Conservation (phyloP, 2,888 invertebrate species). For the Eledone cirrhosa region DNA sequence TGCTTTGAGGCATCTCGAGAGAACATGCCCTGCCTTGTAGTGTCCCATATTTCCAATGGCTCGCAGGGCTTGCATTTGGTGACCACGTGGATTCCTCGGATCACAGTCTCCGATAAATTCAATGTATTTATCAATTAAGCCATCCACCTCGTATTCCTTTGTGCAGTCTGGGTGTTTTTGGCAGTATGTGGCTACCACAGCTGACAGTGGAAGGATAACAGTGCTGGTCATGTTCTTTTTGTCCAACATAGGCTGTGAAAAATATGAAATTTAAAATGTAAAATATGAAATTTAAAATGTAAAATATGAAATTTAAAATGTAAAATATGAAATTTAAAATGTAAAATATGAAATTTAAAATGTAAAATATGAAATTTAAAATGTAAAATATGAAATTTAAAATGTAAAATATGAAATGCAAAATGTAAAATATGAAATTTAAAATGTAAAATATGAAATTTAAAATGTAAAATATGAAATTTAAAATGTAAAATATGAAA, state of each 20-base stretch:
- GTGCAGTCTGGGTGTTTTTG: conserved; percentile 66
- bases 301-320: no score
- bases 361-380: no score
- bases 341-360: no score
- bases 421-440: no score
- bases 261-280: no score
- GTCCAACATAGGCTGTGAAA: conserved; percentile 48
- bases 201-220: conserved; percentile 75
- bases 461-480: no score
- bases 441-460: no score
- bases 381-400: no score
- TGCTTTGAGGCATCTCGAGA: conserved; percentile 65
- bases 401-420: no score
- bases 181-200: conserved; percentile 79
- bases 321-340: no score
- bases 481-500: no score
- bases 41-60: conserved; percentile 89
- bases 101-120: neutral
- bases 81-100: neutral
- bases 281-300: no score
- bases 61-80: conserved; percentile 72
- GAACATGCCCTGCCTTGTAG: conserved; percentile 54
- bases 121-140: conserved; percentile 30
- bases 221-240: conserved; percentile 65
- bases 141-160: conserved; percentile 56